phyloP scores from a whole-genome alignment of 2,797 vertebrate species.

The Lithobates sylvaticus region DNA sequence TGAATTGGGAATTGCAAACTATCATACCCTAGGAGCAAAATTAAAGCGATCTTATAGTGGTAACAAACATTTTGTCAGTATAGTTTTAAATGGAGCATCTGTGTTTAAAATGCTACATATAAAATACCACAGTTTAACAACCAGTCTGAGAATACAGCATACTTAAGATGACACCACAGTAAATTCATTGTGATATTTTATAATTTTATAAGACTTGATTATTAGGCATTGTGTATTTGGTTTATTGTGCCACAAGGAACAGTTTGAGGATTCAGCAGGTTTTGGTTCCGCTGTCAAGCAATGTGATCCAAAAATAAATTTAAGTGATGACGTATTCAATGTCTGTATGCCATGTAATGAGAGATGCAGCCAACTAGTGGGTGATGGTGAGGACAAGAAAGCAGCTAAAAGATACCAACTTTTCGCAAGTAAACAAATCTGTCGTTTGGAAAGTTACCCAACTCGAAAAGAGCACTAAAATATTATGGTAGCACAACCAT shows the following conservation, averaged over 20 bases:
- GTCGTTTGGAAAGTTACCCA: constrained; percentile 41
- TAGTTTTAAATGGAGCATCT: constrained; percentile 32
- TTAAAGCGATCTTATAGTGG: constrained; percentile 11
- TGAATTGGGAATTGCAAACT: not conserved
- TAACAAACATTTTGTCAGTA: constrained; percentile 9
- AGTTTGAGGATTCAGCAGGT: not conserved
- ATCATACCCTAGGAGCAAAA: constrained; percentile 9
- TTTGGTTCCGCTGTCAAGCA: not conserved
- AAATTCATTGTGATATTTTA: not conserved
- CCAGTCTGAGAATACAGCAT: constrained; percentile 22
- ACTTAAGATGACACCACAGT: not conserved
- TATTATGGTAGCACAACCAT: constrained; percentile 1
- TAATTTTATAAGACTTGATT: not conserved
- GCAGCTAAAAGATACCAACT: not conserved
- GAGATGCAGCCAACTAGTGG: constrained; percentile 3
- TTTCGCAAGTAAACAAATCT: not conserved
- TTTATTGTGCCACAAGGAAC: constrained; percentile 3
- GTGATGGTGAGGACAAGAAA: not conserved
- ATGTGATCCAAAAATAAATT: constrained; percentile 12
- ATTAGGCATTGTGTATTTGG: constrained; percentile 6
- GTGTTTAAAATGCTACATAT: constrained; percentile 30
- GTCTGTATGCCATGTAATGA: not conserved
- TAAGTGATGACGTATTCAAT: not conserved
- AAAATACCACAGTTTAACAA: constrained; percentile 37
- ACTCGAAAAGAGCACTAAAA: not conserved